phyloP scores from a whole-genome alignment of 2,888 invertebrate species.

The Acanthosoma haemorrhoidale region DNA sequence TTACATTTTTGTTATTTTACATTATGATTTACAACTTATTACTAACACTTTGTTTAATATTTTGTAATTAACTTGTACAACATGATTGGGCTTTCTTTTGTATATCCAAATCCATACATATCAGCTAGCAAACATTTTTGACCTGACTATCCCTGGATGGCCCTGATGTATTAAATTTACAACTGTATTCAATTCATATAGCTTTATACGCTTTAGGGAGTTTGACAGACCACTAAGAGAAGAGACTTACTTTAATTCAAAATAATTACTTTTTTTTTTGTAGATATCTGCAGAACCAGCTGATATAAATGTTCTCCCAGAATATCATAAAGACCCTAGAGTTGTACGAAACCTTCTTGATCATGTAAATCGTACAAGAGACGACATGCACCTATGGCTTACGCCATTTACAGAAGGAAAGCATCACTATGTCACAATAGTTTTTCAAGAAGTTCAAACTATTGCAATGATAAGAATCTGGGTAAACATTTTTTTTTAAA shows the following conservation, averaged over 20 bases:
- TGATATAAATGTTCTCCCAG: conserved; percentile 61
- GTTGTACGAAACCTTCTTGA: conserved; percentile 61
- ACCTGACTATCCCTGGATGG: too few relatives aligned
- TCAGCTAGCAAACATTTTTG: too few relatives aligned
- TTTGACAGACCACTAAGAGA: too few relatives aligned
- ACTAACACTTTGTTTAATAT: too few relatives aligned
- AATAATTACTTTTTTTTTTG: not conserved
- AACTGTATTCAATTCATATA: too few relatives aligned
- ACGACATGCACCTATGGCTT: conserved; percentile 73
- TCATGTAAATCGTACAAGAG: conserved; percentile 66
- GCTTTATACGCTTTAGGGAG: too few relatives aligned
- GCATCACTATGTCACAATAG: conserved; percentile 57
- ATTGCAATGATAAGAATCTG: conserved; percentile 65
- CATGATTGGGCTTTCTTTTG: too few relatives aligned
- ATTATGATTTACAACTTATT: too few relatives aligned
- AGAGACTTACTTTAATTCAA: not conserved
- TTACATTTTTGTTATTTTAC: too few relatives aligned
- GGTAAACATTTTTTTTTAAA: conserved; percentile 48
- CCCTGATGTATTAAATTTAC: too few relatives aligned
- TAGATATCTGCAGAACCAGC: conserved; percentile 53
- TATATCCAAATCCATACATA: too few relatives aligned
- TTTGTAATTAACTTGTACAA: too few relatives aligned
- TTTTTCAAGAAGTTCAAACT: conserved; percentile 51
- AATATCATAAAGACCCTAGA: conserved; percentile 59
- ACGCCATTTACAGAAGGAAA: conserved; percentile 58